A percentile compares a stretch with the other conserved stretches of the same genome.
Conservation (phyloP, 2,113 vertebrate species). For the Mustela nigripes region DNA sequence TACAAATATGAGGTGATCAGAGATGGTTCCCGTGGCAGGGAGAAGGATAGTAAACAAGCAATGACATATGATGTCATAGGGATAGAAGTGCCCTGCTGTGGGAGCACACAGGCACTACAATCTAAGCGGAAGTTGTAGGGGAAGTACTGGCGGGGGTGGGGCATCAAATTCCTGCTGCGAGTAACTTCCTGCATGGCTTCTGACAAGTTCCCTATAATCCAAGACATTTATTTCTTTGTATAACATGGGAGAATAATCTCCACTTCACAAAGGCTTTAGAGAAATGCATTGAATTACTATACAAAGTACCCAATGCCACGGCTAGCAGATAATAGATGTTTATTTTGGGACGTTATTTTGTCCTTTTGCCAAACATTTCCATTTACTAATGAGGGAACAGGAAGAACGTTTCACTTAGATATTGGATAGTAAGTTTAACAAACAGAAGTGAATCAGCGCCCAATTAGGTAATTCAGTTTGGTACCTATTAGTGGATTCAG, state of each 20-base stretch:
- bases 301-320: background rate
- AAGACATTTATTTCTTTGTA: background rate
- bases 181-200: background rate
- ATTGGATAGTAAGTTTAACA: background rate
- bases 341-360: constrained; percentile 1
- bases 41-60: background rate
- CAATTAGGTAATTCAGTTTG: background rate
- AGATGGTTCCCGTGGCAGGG: background rate
- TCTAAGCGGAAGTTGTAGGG: background rate
- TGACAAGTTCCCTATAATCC: background rate
- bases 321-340: background rate
- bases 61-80: background rate
- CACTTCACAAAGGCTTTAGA: background rate
- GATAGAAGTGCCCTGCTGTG: background rate
- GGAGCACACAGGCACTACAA: background rate
- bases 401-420: background rate
- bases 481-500: background rate
- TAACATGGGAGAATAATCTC: background rate
- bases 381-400: background rate
- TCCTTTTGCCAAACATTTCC: constrained; percentile 11
- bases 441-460: background rate
- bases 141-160: background rate
- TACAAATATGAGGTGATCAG: background rate
- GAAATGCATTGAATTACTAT: background rate
- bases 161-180: background rate